phyloP scores from a whole-genome alignment of 2,113 vertebrate species.

The Sigmodon hispidus region DNA sequence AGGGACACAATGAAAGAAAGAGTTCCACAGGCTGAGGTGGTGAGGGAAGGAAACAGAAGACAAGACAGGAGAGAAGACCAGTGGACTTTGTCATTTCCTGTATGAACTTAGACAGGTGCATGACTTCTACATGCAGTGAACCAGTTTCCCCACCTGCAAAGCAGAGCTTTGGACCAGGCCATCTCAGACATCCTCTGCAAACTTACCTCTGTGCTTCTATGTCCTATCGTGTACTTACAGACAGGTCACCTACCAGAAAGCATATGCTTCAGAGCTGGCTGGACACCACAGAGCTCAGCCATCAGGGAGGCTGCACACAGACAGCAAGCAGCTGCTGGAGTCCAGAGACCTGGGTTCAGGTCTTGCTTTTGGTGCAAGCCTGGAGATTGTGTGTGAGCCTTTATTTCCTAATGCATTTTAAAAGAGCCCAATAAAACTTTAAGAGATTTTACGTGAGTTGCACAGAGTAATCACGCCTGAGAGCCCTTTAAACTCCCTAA shows the following conservation, averaged over 20 bases:
- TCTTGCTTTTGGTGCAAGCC: not conserved
- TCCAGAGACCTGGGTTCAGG: not conserved
- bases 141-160: not conserved
- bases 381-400: not conserved
- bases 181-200: too few relatives aligned
- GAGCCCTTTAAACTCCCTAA: constrained; percentile 32
- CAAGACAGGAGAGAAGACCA: not conserved
- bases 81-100: not conserved
- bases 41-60: not conserved
- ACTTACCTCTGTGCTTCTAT: not conserved
- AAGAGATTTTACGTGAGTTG: not conserved
- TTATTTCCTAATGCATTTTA: not conserved
- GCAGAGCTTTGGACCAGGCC: not conserved
- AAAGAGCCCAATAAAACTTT: not conserved
- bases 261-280: not conserved
- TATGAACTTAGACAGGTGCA: not conserved
- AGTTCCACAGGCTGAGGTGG: not conserved
- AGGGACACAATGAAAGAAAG: not conserved
- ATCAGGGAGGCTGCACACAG: not conserved
- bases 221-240: not conserved
- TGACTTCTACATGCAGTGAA: not conserved
- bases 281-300: not conserved
- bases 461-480: not conserved
- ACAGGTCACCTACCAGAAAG: not conserved
- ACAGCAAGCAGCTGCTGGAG: not conserved